Evolutionary conservation across 2,888 invertebrate species (phyloP), one percentile per base, ranked within the genome.

Genomic region (Cetonia aurata): DNA sequence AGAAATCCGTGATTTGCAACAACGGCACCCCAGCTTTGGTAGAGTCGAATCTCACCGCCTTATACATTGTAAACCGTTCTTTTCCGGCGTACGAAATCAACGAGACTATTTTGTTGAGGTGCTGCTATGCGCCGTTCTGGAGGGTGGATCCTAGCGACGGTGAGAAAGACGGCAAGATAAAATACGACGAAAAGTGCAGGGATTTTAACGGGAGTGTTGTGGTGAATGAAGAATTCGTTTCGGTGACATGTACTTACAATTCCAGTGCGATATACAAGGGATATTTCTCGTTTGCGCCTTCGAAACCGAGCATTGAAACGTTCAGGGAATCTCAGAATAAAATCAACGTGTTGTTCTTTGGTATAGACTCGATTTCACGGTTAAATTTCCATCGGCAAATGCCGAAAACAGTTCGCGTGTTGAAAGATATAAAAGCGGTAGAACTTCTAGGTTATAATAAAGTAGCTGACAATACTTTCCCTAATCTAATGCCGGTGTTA

Each of bases 401-500:
- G 92, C 93, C 93, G 0, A 87, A 87, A 78, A 94, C 94, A 0
- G 84, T 89, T 15, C 81, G 86, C 1, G 89, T 87, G 75, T 85
- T 95, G 62, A 85, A 87, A 70, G 73, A 81, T 56, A 85, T 93
- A 72, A 87, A 88, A 12, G 91, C 92, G 46, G 87, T 94, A 62
- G 95, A 95, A 81, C 87, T 98, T 81, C 83, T 92, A 75, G 98
- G 97, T 4, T 96, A 95, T 83, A 96, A 94, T 81, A 98, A 97
- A 87, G 93, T 98, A 8, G 98, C 91, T 2, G 97, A 97, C 83
- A 98, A 97, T 83, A 97, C 97, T 0, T 96, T 94, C 81, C 96
- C 96, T 0, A 98, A 98, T 83, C 82, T 98, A 71, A 89, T 93
- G 6, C 93, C 97, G 0, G 88, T 95, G 73, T 85, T 96, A 10